These are phyloP conservation scores for Alexandromys oeconomus DNA, from an alignment of 2,797 vertebrate genomes.

Conservation along the genomic window DNA sequence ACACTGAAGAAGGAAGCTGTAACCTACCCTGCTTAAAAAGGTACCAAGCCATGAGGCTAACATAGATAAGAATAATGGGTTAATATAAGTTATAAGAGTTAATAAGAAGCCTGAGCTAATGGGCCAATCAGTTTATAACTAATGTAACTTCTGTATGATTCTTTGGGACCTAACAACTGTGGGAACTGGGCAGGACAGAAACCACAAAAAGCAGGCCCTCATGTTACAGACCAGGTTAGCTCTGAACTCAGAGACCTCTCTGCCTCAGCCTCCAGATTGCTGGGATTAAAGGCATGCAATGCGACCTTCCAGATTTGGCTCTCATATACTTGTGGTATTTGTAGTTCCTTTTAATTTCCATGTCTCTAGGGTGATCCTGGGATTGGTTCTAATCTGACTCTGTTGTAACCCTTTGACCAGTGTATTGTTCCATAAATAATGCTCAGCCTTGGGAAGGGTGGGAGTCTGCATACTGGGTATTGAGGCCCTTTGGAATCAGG, in stretches of 20 bases:
- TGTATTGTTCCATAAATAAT: not conserved
- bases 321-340: not conserved
- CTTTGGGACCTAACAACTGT: no score
- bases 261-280: not conserved
- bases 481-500: not conserved
- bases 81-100: no score
- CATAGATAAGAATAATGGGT: no score
- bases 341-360: not conserved
- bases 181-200: no score
- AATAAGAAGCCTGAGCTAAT: no score
- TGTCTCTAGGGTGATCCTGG: not conserved
- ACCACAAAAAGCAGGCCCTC: no score
- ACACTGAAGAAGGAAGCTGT: no score
- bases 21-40: no score
- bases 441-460: not conserved
- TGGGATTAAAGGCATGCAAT: not conserved
- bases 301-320: not conserved
- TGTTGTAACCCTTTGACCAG: not conserved
- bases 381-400: not conserved
- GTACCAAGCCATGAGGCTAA: no score
- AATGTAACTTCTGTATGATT: no score
- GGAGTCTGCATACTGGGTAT: not conserved
- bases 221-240: not conserved
- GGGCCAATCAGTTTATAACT: no score
- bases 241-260: not conserved